Evolutionary conservation across 64 coral and sea anemone species (phyloP).

Genomic region (Dendronephthya gigantea): DNA sequence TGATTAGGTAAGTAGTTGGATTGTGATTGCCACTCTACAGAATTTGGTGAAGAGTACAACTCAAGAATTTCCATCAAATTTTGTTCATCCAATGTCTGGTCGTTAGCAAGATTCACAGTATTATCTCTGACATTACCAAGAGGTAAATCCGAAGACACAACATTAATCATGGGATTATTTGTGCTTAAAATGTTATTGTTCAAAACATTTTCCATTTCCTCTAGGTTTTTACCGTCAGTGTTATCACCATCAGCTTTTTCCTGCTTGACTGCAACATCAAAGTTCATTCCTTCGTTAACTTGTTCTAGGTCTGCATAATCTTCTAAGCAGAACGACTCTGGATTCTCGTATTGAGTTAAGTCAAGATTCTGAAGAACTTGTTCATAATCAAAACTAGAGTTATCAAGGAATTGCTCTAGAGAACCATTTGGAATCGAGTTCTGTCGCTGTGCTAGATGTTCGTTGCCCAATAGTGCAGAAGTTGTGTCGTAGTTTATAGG

Average conservation of each 20-base stretch:
- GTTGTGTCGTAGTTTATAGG: background rate
- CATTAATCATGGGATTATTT: background rate
- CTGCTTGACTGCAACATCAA: conserved; percentile 2
- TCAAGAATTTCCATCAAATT: background rate
- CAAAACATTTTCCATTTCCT: background rate
- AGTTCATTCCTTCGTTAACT: background rate
- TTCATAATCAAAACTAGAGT: background rate
- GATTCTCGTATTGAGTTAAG: background rate
- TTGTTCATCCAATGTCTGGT: background rate
- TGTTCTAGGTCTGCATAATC: background rate
- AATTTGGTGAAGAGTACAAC: background rate
- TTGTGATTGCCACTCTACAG: background rate
- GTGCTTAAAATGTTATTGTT: background rate
- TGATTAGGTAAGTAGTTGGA: background rate
- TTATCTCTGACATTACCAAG: background rate
- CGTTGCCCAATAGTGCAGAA: background rate
- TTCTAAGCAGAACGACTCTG: background rate
- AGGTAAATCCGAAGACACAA: background rate
- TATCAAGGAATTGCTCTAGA: background rate
- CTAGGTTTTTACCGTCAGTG: background rate
- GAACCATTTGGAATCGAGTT: background rate
- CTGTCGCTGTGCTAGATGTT: background rate
- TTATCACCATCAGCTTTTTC: background rate
- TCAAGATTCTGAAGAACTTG: background rate
- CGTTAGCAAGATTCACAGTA: background rate